Percentiles rank a stretch among this genome's conserved stretches.
Conservation (phyloP, 2,797 vertebrate species). For the Hyperoplus lanceolatus region DNA sequence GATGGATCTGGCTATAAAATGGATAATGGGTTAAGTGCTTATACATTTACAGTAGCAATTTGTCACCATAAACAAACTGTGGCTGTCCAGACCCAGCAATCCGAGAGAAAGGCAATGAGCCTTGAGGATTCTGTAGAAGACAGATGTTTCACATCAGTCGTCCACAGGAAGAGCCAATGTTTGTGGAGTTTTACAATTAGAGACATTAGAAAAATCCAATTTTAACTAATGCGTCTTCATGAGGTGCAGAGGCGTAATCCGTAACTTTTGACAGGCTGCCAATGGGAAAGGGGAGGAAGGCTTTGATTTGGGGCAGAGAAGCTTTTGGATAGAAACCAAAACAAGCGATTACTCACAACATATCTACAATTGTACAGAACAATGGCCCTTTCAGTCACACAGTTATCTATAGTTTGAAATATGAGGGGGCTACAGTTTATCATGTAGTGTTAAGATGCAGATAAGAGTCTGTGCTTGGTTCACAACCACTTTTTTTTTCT, state of each 20-base stretch:
- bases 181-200: conserved; percentile 42
- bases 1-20: conserved; percentile 67
- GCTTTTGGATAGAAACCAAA: conserved; percentile 50
- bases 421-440: conserved; percentile 39
- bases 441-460: conserved; percentile 65
- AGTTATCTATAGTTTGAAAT: conserved; percentile 51
- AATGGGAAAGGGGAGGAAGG: conserved; percentile 32
- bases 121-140: conserved; percentile 50
- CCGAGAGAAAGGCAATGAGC: conserved; percentile 46
- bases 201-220: conserved; percentile 61
- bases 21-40: conserved; percentile 77
- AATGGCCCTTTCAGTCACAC: conserved; percentile 48
- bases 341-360: conserved; percentile 47
- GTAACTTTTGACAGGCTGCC: conserved; percentile 40
- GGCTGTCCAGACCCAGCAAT: conserved; percentile 58
- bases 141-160: conserved; percentile 73
- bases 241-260: conserved; percentile 51
- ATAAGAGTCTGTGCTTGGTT: conserved; percentile 82
- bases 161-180: conserved; percentile 58
- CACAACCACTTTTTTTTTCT: conserved; percentile 69
- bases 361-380: conserved; percentile 72
- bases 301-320: conserved; percentile 32
- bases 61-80: conserved; percentile 61
- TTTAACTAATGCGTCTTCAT: conserved; percentile 44
- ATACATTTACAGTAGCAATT: conserved; percentile 72